Base-by-base conservation (phyloP, 2,888 invertebrate species). In the Orchesellides sinensis region DNA sequence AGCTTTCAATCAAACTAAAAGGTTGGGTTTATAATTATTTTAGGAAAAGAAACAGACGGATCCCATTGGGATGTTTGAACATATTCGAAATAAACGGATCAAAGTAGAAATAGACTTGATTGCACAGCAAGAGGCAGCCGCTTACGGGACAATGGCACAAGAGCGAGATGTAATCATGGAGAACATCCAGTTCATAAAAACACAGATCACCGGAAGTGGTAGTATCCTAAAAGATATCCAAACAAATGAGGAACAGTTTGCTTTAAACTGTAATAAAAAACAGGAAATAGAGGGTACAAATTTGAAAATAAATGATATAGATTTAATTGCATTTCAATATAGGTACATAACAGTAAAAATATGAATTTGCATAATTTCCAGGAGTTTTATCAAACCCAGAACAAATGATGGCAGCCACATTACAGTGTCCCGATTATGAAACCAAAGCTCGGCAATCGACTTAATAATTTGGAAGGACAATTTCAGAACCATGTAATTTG, bases 21-120 rank as follows among this genome's bases (percentile, higher is more conserved):
- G n/a, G n/a, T n/a, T n/a, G n/a, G n/a, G n/a, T n/a, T 21, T 17
- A 21, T 23, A 35, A n/a, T 61, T 6, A 4, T n/a, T 21, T 6
- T 21, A 80, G 80, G 72, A 72, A 1, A 80, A 80, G 35, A 80
- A 56, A 17, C 72, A 66, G 40, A 35, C 14, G 2, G 77, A 84
- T 73, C 77, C 77, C 12, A n/a, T 84, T 23, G 84, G 77, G 14
- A 25, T 84, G 12, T 84, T 77, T 45, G 70, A 77, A 5, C 27
- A 52, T 25, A 81, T 84, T 19, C 56, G 81, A 29, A 56, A 65
- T 17, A 40, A n/a, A n/a, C 63, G 77, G 19, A 66, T 84, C 3
- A 77, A 72, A 25, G 10, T 70, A 19, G 84, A 84, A 25, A 54
- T 68, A 6, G 23, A 32, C 2, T 72, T 84, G 12, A 69, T 77